phyloP scores from a whole-genome alignment of 1,140 invertebrate species.

The Conus ventricosus region DNA sequence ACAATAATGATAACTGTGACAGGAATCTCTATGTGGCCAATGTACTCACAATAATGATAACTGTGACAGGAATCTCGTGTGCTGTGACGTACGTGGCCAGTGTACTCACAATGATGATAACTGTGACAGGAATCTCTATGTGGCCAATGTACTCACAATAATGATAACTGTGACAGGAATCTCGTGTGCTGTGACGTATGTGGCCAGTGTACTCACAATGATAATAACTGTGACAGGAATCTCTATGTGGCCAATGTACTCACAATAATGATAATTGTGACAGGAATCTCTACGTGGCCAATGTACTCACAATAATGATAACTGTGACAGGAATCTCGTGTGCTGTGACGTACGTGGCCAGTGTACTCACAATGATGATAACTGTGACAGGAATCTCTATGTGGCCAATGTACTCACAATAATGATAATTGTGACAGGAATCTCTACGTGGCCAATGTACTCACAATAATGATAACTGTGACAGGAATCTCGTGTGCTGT shows the following conservation, averaged over 20 bases:
- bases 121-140: constrained; percentile 25
- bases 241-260: constrained; percentile 36
- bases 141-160: constrained; percentile 30
- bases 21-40: constrained; percentile 40
- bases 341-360: constrained; percentile 32
- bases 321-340: constrained; percentile 33
- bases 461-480: too few relatives aligned
- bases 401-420: constrained; percentile 31
- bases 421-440: constrained; percentile 12
- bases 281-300: constrained; percentile 38
- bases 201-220: constrained; percentile 26
- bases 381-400: constrained; percentile 26
- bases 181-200: constrained; percentile 31
- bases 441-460: constrained; percentile 38
- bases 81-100: constrained; percentile 33
- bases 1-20: not conserved
- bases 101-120: not conserved
- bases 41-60: not conserved
- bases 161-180: constrained; percentile 18
- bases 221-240: constrained; percentile 15
- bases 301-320: not conserved
- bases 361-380: not conserved
- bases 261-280: too few relatives aligned
- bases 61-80: constrained; percentile 34
- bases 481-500: constrained; percentile 39